Evolutionary conservation across 2,888 invertebrate genomes (phyloP), one percentile per base, ranked within the genome.

Genomic region (Eledona agricola): DNA sequence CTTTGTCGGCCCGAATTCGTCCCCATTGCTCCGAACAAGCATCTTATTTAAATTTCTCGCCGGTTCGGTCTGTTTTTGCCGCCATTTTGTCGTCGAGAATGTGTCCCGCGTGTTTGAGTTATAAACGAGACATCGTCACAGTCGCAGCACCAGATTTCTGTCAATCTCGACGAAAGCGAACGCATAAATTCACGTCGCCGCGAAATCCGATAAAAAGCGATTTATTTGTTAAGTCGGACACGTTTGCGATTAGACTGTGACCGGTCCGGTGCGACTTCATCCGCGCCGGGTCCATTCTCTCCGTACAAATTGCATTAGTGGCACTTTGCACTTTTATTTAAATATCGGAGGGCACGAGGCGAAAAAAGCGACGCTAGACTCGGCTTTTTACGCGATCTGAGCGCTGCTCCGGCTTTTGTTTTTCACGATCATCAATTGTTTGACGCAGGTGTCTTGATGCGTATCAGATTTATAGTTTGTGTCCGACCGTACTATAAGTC

Each of bases 201-300:
- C 62, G 38, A 66, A 69, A 70, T 69, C 73, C 66, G 71, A 75
- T 72, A 74, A 75, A 74, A 74, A 74, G 62, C 73, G 69, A 75
- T 73, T 74, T 74, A 74, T 74, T 72, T 68, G 66, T 69, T 65
- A 65, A 64, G 61, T 58, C 60, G 64, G 60, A 55, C 58, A 55
- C 53, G 55, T 58, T 58, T 22, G 23, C 54, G 35, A 35, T 56
- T 45, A 67, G 69, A 69, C 59, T 66, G 70, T 69, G 59, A 60
- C 59, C 45, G 23, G n/a, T 1, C 12, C 26, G 5, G 10, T 10
- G 15, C 51, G 23, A 15, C 9, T 25, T 37, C 12, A 45, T 25
- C 37, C 32, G 28, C 37, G n/a, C 7, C 11, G n/a, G 23, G 16
- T 9, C 64, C 68, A 69, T 52, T 65, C 71, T 65, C 25, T 60